phyloP scores from a whole-genome alignment of 2,888 invertebrate species.

The Loripinus fragilis region DNA sequence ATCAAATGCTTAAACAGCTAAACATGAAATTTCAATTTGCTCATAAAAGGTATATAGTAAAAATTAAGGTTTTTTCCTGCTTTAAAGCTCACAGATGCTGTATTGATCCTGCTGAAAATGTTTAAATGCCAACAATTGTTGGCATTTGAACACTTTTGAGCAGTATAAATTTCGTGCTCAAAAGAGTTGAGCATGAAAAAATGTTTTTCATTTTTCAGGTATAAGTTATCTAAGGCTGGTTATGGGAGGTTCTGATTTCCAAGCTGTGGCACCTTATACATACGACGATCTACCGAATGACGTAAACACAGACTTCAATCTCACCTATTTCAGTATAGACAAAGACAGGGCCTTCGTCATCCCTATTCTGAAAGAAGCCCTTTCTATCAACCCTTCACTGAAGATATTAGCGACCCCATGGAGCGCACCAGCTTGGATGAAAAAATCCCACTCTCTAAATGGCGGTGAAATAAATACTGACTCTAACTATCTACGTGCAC shows the following conservation, averaged over 20 bases:
- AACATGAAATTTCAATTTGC: no score
- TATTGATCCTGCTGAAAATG: no score
- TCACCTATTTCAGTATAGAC: conserved; percentile 58
- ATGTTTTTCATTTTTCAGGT: conserved; percentile 32
- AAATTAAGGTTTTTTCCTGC: no score
- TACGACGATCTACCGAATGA: conserved; percentile 51
- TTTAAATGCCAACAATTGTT: no score
- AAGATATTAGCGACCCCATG: conserved; percentile 61
- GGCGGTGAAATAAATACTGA: conserved; percentile 59
- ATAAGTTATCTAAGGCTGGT: conserved; percentile 60
- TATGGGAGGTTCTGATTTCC: conserved; percentile 62
- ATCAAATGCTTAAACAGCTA: no score
- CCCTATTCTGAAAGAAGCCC: conserved; percentile 60
- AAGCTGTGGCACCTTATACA: conserved; percentile 58
- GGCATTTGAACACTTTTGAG: no score
- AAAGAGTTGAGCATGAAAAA: no score
- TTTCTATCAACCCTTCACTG: conserved; percentile 51
- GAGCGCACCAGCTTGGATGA: conserved; percentile 67
- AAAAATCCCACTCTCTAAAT: conserved; percentile 44
- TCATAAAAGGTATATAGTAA: no score
- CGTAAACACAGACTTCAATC: conserved; percentile 46
- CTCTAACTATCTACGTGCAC: conserved; percentile 39
- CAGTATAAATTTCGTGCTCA: no score
- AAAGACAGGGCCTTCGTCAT: conserved; percentile 60
- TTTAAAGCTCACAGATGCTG: no score